phyloP scores from a whole-genome alignment of 2,888 invertebrate genomes.

The Melipona bicolor region DNA sequence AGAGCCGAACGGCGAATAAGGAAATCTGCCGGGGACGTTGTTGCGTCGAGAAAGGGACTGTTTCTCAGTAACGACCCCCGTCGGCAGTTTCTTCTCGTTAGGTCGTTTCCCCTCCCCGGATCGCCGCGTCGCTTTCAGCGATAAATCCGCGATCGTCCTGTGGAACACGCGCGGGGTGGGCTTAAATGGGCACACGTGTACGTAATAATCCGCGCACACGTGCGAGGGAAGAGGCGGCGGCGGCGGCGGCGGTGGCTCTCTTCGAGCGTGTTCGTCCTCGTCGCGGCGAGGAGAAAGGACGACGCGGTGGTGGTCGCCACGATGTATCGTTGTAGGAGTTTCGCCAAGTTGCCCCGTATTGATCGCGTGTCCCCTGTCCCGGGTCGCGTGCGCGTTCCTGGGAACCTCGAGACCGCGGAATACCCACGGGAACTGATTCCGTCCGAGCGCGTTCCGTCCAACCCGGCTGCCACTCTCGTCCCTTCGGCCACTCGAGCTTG shows the following conservation, averaged over 20 bases:
- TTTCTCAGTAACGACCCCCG: slow-evolving; percentile 31
- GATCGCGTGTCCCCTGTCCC: slow-evolving; percentile 76
- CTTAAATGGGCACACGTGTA: slow-evolving; percentile 72
- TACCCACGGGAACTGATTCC: slow-evolving; percentile 81
- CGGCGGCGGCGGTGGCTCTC: not conserved
- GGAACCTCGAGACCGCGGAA: slow-evolving; percentile 78
- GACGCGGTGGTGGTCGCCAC: slow-evolving; percentile 43
- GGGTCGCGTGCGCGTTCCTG: slow-evolving; percentile 82
- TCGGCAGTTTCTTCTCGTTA: slow-evolving; percentile 43
- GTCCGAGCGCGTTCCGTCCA: slow-evolving; percentile 57
- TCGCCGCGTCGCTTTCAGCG: slow-evolving; percentile 51
- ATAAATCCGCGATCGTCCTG: slow-evolving; percentile 72
- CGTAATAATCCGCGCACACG: slow-evolving; percentile 73
- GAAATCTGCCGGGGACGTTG: not conserved
- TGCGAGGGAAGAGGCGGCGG: slow-evolving; percentile 58
- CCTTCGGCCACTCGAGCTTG: slow-evolving; percentile 66
- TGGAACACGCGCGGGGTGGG: slow-evolving; percentile 52
- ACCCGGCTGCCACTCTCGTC: slow-evolving; percentile 24
- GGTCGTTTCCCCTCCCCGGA: not conserved
- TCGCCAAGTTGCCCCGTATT: slow-evolving; percentile 76
- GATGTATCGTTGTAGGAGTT: slow-evolving; percentile 72
- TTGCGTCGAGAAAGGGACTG: not conserved
- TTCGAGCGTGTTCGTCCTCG: slow-evolving; percentile 35
- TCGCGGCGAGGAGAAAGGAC: slow-evolving; percentile 48
- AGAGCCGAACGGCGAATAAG: not conserved